Evolutionary conservation across 1,140 invertebrate species (phyloP), one percentile per base, ranked within the genome.

Genomic region (Nephotettix cincticeps): DNA sequence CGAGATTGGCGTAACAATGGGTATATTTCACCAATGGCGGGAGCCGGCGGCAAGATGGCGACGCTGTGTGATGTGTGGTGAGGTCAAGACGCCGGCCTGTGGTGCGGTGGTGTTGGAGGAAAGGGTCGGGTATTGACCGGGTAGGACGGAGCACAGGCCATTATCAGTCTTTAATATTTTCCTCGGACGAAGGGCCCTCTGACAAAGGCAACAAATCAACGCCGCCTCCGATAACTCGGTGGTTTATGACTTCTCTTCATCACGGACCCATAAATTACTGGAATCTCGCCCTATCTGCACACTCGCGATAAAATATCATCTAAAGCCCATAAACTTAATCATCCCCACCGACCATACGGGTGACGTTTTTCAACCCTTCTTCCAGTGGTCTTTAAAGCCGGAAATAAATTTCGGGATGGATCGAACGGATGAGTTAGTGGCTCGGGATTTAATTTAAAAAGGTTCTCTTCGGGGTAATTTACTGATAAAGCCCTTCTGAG

Each of bases 321-420:
- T 61, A 61, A 61, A 61, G 56, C 56, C 56, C 56, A 61, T 61
- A 61, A 61, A 61, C 23, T 61, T 61, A 61, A 61, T 61, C 56
- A 25, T 29, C 56, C 47, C 47, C 47, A 4, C 14, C 21, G 14
- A 14, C 56, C 56, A 61, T 61, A 61, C 56, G 56, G 56, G 56
- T 23, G 47, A 21, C 47, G 47, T 51, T 51, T 40, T 51, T 61
- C 56, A 61, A 61, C 56, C 56, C 56, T 25, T 27, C 27, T 23
- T 14, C 14, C 56, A 61, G 28, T 6, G 56, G 9, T 23, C 23
- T 61, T 29, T 21, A 61, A 61, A 61, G 27, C 56, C 13, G 56
- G 47, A 61, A 61, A 61, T 61, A 61, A 27, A 61, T 29, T 61
- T 23, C 1, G 56, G 56, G n/a, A 27, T 27, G 13, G 56, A 61